Evolutionary conservation across 2,113 vertebrate species (phyloP), one percentile per base, ranked within the genome.

Genomic region (Pomatorhinus ruficollis): DNA sequence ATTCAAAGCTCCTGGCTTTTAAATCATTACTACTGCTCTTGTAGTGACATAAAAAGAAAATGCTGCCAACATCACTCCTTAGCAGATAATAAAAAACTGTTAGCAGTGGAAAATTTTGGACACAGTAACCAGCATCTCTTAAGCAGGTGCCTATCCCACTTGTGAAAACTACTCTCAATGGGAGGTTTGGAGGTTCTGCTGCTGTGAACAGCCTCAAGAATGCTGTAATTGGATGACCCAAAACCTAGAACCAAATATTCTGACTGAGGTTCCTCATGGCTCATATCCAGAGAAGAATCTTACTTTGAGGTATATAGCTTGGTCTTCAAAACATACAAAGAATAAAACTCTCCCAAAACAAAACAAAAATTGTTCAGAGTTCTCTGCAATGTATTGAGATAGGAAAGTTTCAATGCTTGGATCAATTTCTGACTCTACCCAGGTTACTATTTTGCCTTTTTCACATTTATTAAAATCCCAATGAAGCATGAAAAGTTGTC

Each of bases 1-100:
- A 92, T 76, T 96, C 91, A 94, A 91, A 96, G 95, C 76, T 81
- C 45, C 77, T 57, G 87, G 64, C 42, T 91, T 94, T 95, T 97
- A 96, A 96, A 97, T 97, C 83, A 96, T 96, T 97, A 88, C 86
- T 94, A 95, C 87, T 64, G 82, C 69, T 94, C 82, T 92, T 76
- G 59, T 87, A 93, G 59, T 93, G 56, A 89, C 93, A 92, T 76
- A 71, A 69, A 75, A 83, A 69, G 56, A 91, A 54, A 86, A 65
- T 53, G 14, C 15, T 70, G 91, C 83, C 95, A 96, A 87, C 94
- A 93, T 35, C 42, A 87, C 60, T 94, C 83, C 75, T 95, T 95
- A 90, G 92, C 92, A 97, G 70, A 50, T 75, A 92, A 87, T 72
- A 89, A 83, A 92, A 87, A 78, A 80, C 54, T 9, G 24, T 92